These are phyloP conservation scores for Cynopterus sphinx DNA, from an alignment of 2,797 vertebrate genomes.

Conservation along the genomic window DNA sequence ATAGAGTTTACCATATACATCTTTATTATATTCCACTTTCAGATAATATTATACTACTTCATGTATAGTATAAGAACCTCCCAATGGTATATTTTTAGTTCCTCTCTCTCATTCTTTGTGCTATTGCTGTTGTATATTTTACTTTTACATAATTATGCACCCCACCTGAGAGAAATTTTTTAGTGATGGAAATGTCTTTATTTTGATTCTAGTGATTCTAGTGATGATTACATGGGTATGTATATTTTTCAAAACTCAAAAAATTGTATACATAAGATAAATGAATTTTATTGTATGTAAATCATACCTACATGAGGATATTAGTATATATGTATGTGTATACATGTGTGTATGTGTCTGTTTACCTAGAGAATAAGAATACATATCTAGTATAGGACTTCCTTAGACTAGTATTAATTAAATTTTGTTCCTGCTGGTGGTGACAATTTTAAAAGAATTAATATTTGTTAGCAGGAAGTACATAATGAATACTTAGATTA, in stretches of 20 bases:
- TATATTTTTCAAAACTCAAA: slow-evolving; percentile 18
- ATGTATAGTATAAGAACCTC: background rate
- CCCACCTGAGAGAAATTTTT: background rate
- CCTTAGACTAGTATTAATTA: background rate
- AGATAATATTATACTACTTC: background rate
- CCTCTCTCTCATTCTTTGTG: background rate
- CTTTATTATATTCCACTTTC: background rate
- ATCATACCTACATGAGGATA: background rate
- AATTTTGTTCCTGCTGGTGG: background rate
- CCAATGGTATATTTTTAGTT: background rate
- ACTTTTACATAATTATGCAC: background rate
- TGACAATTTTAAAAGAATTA: background rate
- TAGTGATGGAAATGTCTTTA: background rate
- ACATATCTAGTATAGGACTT: background rate
- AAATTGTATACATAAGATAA: background rate
- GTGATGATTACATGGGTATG: background rate
- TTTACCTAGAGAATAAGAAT: background rate
- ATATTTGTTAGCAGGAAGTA: background rate
- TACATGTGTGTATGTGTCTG: background rate
- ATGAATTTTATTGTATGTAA: background rate
- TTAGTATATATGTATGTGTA: background rate
- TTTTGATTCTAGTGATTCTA: background rate
- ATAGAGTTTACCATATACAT: background rate
- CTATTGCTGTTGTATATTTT: background rate
- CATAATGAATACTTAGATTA: background rate